These are phyloP conservation scores for Parotocinclus haroldoi DNA, from an alignment of 2,797 vertebrate genomes.

Conservation along the genomic window DNA sequence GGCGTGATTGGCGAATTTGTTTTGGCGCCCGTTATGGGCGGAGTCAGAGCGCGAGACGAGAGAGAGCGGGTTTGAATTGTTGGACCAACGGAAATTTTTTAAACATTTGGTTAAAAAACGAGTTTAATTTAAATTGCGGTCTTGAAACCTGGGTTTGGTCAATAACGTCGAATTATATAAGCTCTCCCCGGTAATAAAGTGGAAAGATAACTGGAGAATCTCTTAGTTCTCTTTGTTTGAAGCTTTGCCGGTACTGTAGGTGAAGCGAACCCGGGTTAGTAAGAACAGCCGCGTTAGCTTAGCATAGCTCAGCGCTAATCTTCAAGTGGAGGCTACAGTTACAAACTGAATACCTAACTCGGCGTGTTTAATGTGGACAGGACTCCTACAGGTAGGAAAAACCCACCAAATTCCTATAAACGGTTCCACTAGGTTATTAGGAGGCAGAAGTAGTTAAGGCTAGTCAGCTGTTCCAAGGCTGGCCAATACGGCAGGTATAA, in stretches of 20 bases:
- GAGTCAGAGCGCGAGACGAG: slow-evolving; percentile 61
- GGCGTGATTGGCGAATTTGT: slow-evolving; percentile 64
- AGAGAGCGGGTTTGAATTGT: slow-evolving; percentile 63
- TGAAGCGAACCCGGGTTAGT: slow-evolving; percentile 52
- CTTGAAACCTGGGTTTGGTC: too few relatives aligned
- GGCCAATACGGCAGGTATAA: not conserved
- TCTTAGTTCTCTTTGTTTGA: slow-evolving; percentile 31
- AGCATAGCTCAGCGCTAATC: slow-evolving; percentile 45
- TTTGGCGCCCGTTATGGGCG: slow-evolving; percentile 75
- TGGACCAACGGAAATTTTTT: slow-evolving; percentile 61
- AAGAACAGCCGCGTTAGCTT: slow-evolving; percentile 55
- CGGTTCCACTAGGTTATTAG: not conserved
- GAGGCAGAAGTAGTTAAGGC: slow-evolving; percentile 3
- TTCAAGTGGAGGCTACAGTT: slow-evolving; percentile 38
- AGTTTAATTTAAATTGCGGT: not conserved
- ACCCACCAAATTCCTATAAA: not conserved
- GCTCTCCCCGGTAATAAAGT: not conserved
- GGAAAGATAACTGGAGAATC: not conserved
- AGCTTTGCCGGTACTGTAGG: slow-evolving; percentile 59
- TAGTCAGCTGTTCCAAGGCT: not conserved
- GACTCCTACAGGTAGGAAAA: slow-evolving; percentile 58
- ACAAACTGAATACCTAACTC: slow-evolving; percentile 28
- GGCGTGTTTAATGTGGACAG: slow-evolving; percentile 63
- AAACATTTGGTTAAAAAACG: not conserved
- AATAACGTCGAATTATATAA: too few relatives aligned